Evolutionary conservation across 2,113 vertebrate genomes (phyloP).

Genomic region (Gila orcuttii): DNA sequence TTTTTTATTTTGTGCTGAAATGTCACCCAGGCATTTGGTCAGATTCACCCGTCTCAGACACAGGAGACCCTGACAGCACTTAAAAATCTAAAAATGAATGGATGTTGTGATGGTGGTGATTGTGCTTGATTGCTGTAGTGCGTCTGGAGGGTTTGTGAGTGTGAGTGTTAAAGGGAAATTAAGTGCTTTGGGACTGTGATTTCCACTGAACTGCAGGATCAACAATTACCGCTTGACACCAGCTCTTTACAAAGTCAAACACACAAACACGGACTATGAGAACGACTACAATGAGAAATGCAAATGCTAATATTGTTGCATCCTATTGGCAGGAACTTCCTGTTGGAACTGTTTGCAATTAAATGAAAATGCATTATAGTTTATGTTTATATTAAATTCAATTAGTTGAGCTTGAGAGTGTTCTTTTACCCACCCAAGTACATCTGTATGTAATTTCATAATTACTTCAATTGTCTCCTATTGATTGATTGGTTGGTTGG

Average conservation of each 20-base stretch:
- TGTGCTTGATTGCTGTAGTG: constrained; percentile 5
- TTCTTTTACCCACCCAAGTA: neutral
- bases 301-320: too few relatives aligned
- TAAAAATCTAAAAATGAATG: neutral
- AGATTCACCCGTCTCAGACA: neutral
- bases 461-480: too few relatives aligned
- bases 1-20: neutral
- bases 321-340: neutral
- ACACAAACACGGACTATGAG: neutral
- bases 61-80: neutral
- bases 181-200: constrained; percentile 29
- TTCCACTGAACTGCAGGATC: constrained; percentile 11
- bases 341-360: neutral
- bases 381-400: neutral
- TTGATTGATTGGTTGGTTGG: neutral
- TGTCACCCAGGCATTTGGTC: neutral
- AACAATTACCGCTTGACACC: constrained; percentile 75
- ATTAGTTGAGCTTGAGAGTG: neutral
- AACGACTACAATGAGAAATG: neutral
- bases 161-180: constrained; percentile 1
- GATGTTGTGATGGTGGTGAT: neutral
- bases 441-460: too few relatives aligned
- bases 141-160: neutral
- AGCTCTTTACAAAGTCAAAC: constrained; percentile 68
- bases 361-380: neutral